phyloP scores from a whole-genome alignment of 2,888 invertebrate genomes.

The Orchesellides sinensis region DNA sequence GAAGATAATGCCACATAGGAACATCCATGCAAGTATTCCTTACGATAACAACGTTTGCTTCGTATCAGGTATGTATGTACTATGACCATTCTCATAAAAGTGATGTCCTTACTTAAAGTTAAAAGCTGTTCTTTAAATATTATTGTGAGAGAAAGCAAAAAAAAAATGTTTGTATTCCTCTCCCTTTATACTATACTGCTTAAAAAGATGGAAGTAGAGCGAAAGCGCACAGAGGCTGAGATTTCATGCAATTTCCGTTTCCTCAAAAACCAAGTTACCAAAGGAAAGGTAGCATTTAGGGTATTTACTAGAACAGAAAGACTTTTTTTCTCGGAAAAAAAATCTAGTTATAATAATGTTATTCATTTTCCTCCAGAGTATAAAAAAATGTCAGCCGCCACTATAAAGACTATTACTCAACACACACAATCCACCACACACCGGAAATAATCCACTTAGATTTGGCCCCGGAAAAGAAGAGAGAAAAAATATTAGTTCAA shows the following conservation, averaged over 20 bases:
- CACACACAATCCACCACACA: neutral
- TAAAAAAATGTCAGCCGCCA: constrained; percentile 12
- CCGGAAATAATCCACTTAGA: constrained; percentile 57
- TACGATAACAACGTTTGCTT: no score
- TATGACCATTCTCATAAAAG: no score
- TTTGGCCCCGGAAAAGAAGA: constrained; percentile 40
- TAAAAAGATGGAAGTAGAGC: constrained; percentile 10
- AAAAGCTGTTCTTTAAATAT: no score
- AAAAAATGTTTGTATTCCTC: constrained; percentile 28
- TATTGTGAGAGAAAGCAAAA: no score
- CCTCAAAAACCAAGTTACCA: constrained; percentile 22
- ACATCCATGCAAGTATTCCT: no score
- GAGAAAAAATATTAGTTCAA: constrained; percentile 26
- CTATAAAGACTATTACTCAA: neutral
- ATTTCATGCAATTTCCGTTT: constrained; percentile 56
- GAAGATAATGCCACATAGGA: no score
- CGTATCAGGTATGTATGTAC: no score
- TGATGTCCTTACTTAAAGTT: no score
- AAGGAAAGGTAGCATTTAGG: constrained; percentile 13
- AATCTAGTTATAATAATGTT: constrained; percentile 12
- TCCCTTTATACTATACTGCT: neutral
- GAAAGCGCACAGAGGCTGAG: constrained; percentile 17
- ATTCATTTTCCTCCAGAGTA: constrained; percentile 29
- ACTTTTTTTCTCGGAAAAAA: constrained; percentile 25
- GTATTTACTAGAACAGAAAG: constrained; percentile 7